phyloP scores from a whole-genome alignment of 2,113 vertebrate species.

The Myotis yumanensis region DNA sequence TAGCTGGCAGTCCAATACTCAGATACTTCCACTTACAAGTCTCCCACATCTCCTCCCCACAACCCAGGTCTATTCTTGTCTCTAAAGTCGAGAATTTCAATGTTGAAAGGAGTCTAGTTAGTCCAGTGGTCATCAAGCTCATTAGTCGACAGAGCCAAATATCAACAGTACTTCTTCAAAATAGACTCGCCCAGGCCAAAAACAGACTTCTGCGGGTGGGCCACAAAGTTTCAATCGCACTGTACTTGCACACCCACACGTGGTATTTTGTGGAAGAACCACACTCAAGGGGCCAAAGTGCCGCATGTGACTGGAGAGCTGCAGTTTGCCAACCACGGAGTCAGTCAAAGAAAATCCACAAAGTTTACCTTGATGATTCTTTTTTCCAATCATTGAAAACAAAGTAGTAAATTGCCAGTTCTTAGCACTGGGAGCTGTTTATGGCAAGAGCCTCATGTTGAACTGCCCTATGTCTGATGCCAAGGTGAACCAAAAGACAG shows the following conservation, averaged over 20 bases:
- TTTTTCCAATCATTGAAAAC: slow-evolving; percentile 86
- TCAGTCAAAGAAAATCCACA: slow-evolving; percentile 5
- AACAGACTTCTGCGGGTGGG: too few relatives aligned
- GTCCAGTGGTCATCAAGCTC: not conserved
- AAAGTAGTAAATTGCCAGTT: slow-evolving; percentile 65
- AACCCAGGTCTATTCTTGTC: not conserved
- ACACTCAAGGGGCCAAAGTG: too few relatives aligned
- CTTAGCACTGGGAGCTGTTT: slow-evolving; percentile 82
- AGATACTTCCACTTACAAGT: too few relatives aligned
- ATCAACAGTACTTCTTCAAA: too few relatives aligned
- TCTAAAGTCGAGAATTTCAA: not conserved
- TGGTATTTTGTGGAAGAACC: not conserved
- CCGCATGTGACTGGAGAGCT: too few relatives aligned
- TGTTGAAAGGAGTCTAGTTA: not conserved
- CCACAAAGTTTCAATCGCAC: too few relatives aligned
- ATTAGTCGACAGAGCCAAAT: too few relatives aligned
- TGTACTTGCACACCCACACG: too few relatives aligned
- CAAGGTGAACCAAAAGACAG: slow-evolving; percentile 76
- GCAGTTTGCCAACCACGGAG: too few relatives aligned
- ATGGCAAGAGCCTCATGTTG: slow-evolving; percentile 67
- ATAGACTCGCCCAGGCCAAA: too few relatives aligned
- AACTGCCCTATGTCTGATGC: slow-evolving; percentile 70
- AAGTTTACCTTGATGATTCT: slow-evolving; percentile 83
- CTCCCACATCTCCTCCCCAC: too few relatives aligned
- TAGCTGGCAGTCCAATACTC: too few relatives aligned